Evolutionary conservation across 2,888 invertebrate species (phyloP).

Genomic region (Amphipoea lucens): DNA sequence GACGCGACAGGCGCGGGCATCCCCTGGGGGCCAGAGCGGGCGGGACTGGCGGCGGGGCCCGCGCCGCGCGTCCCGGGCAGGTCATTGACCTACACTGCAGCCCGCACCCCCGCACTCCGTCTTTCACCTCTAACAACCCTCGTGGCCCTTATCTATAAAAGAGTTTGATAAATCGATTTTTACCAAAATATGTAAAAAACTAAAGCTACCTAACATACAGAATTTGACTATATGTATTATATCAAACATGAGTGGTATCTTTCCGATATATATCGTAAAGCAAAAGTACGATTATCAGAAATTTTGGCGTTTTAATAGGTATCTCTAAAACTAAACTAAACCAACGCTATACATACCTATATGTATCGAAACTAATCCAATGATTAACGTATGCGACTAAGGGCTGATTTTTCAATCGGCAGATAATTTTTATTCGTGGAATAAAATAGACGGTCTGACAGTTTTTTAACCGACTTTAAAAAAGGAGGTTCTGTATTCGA

Average conservation of each 20-base stretch:
- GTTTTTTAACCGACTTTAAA: too few relatives aligned
- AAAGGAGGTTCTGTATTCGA: too few relatives aligned
- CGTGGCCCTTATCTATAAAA: conserved; percentile 26
- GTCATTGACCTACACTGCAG: conserved; percentile 67
- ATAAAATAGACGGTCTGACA: too few relatives aligned
- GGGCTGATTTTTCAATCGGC: too few relatives aligned
- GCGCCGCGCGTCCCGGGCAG: conserved; percentile 55
- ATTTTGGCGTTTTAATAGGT: neutral
- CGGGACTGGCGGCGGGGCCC: conserved; percentile 14
- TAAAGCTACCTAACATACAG: neutral
- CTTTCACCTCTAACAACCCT: conserved; percentile 42
- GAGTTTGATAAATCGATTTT: conserved; percentile 12
- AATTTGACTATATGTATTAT: conserved; percentile 1
- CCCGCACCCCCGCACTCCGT: conserved; percentile 54
- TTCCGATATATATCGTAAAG: neutral
- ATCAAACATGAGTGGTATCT: conserved; percentile 6
- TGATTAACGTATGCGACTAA: neutral
- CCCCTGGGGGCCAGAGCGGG: conserved; percentile 37
- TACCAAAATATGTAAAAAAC: neutral
- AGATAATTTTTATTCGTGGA: too few relatives aligned
- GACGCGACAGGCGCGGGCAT: conserved; percentile 35
- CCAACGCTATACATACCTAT: neutral
- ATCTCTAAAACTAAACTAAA: neutral
- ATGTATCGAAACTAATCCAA: neutral
- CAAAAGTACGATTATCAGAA: neutral